Evolutionary conservation across 2,113 vertebrate genomes (phyloP).

Genomic region (Psittacula cyanocephala): DNA sequence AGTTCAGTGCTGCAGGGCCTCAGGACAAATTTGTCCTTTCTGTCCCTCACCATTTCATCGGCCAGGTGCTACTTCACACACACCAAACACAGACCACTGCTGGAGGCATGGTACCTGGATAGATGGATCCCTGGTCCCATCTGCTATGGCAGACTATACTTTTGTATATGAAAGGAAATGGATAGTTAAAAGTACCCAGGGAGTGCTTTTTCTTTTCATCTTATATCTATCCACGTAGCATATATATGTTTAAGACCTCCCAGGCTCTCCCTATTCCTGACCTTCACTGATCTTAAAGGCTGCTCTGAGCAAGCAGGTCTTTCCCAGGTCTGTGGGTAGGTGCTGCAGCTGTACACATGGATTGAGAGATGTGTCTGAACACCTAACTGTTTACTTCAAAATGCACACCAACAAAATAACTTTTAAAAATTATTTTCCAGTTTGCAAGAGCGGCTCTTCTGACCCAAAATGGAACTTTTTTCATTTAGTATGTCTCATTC

Average conservation of each 20-base stretch:
- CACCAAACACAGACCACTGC: background rate
- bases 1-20: background rate
- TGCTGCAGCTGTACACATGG: background rate
- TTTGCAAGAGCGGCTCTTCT: background rate
- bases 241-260: background rate
- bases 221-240: fast-evolving
- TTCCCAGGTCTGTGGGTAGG: background rate
- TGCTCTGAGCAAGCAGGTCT: background rate
- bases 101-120: background rate
- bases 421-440: background rate
- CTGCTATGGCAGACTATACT: background rate
- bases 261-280: background rate
- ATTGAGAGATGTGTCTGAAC: background rate
- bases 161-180: background rate
- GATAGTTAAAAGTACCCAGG: background rate
- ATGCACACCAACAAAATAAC: background rate
- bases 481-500: background rate
- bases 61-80: background rate
- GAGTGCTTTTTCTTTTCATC: background rate
- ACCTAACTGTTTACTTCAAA: background rate
- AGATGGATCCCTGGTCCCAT: background rate
- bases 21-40: background rate
- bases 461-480: background rate
- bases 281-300: background rate
- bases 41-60: background rate